Conservation (phyloP, 2,113 vertebrate species). For the Tragulus kanchil region DNA sequence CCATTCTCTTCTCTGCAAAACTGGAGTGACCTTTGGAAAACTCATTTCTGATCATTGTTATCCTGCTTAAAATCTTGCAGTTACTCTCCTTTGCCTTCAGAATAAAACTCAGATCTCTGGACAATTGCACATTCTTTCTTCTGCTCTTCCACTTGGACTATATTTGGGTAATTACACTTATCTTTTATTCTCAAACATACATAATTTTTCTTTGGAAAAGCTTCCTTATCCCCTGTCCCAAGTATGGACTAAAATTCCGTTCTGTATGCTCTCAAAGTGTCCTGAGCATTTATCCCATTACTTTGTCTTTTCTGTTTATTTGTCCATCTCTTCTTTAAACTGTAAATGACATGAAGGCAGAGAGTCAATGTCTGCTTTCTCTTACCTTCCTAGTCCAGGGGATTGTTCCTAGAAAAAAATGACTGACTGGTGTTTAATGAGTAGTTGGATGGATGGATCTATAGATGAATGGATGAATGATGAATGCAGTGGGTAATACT, state of each 20-base stretch:
- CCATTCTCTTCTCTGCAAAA: not conserved
- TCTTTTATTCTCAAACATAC: not conserved
- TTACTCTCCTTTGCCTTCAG: not conserved
- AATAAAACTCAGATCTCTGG: not conserved
- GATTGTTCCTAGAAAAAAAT: not conserved
- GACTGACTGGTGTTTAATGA: not conserved
- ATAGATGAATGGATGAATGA: not conserved
- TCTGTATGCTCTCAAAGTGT: not conserved
- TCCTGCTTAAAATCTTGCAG: not conserved
- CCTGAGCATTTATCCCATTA: not conserved
- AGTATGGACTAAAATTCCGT: not conserved
- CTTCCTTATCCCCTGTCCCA: not conserved
- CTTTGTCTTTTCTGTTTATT: not conserved
- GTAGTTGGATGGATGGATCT: not conserved
- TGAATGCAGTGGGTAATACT: not conserved
- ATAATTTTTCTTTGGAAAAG: not conserved
- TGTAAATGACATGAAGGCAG: not conserved
- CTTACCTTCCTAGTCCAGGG: not conserved
- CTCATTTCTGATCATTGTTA: not conserved
- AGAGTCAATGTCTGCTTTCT: not conserved
- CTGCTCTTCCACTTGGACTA: rapidly evolving
- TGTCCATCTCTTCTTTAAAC: not conserved
- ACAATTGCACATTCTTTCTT: not conserved
- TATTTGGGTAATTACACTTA: not conserved
- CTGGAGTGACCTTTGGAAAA: not conserved